Evolutionary conservation across 2,797 vertebrate species (phyloP).

Genomic region (Melanotaenia pygmaea): DNA sequence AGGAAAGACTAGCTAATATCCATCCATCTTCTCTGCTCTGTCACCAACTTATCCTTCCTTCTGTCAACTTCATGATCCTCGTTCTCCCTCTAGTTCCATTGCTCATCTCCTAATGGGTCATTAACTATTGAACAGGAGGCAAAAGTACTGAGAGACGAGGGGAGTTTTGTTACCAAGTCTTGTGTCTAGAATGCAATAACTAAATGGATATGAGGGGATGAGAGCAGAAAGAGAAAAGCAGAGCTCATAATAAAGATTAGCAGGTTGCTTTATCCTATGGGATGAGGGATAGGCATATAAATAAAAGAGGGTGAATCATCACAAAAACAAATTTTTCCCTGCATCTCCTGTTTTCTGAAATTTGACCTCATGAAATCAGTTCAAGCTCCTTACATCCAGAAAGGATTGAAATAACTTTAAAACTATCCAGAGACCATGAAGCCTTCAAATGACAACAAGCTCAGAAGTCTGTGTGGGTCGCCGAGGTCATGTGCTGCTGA

Average conservation of each 20-base stretch:
- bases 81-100: constrained; percentile 58
- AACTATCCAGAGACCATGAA: constrained; percentile 25
- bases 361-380: constrained; percentile 5
- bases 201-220: constrained; percentile 31
- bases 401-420: constrained; percentile 3
- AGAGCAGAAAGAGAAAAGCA: constrained; percentile 15
- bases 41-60: constrained; percentile 13
- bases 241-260: background rate
- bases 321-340: background rate
- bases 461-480: background rate
- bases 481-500: background rate
- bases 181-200: constrained; percentile 39
- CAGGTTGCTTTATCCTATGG: background rate
- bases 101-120: constrained; percentile 60
- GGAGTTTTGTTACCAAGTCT: constrained; percentile 5
- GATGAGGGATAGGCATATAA: background rate
- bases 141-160: constrained; percentile 20
- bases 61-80: constrained; percentile 40
- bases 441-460: constrained; percentile 8
- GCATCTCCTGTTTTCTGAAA: background rate
- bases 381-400: background rate
- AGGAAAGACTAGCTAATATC: constrained; percentile 27
- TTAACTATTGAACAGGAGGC: constrained; percentile 68
- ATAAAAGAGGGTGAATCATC: constrained; percentile 5
- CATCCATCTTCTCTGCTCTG: constrained; percentile 31